Percentiles rank a stretch among this genome's conserved stretches.
Evolutionary conservation across 2,888 invertebrate species (phyloP).

Genomic region (Aleiodes leptofemur): DNA sequence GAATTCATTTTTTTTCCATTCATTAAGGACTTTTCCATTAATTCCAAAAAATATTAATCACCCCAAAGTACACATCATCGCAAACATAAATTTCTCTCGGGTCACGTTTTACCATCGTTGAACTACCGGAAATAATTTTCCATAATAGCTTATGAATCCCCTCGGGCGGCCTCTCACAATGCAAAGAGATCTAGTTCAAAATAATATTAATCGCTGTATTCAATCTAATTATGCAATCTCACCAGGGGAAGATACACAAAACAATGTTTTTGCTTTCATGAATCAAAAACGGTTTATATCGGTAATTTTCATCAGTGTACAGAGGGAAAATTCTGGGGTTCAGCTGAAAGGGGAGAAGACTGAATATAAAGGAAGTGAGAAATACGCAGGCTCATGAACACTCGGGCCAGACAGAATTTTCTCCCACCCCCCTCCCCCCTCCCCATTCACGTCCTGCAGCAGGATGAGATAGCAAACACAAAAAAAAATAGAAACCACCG

Average conservation of each 20-base stretch:
- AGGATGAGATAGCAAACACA: too few species aligned
- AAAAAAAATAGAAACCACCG: too few species aligned
- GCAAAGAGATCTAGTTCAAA: slow-evolving; percentile 2
- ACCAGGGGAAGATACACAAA: neutral
- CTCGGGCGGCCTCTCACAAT: neutral
- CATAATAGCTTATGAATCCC: slow-evolving; percentile 8
- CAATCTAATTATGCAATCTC: slow-evolving; percentile 40
- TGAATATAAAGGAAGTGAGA: slow-evolving; percentile 30
- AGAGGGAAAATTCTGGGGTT: slow-evolving; percentile 4
- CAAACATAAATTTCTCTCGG: neutral
- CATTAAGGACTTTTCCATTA: too few species aligned
- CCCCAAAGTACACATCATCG: neutral
- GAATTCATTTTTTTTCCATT: too few species aligned
- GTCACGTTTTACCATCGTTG: slow-evolving; percentile 16
- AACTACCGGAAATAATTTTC: slow-evolving; percentile 30
- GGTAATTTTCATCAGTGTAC: neutral
- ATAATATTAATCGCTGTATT: slow-evolving; percentile 28
- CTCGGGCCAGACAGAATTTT: neutral
- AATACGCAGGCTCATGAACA: slow-evolving; percentile 12
- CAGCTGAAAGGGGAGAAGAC: neutral
- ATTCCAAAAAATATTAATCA: neutral
- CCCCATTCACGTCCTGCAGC: too few species aligned
- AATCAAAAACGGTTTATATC: slow-evolving; percentile 19
- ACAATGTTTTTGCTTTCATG: slow-evolving; percentile 13
- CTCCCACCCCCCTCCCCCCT: too few species aligned